Conservation (phyloP, 2,797 vertebrate genomes). For the Rhyacichthys aspro region DNA sequence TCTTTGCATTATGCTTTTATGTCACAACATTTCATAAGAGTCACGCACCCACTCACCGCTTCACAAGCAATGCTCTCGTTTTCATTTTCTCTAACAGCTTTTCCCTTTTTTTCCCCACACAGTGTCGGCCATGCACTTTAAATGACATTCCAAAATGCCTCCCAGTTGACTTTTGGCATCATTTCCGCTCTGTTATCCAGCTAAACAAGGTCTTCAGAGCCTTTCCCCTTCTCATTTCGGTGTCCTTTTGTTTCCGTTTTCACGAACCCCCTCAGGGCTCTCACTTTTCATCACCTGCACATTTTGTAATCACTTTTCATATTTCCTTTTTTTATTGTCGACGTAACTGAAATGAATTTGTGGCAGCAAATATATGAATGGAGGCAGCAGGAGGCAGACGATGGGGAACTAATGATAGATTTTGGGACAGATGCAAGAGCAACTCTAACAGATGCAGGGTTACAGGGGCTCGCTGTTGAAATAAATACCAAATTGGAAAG, state of each 20-base stretch:
- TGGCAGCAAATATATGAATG: slow-evolving; percentile 21
- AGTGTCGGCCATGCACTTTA: slow-evolving; percentile 13
- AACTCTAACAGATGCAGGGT: slow-evolving; percentile 48
- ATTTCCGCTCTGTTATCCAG: slow-evolving; percentile 36
- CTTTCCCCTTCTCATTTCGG: slow-evolving; percentile 20
- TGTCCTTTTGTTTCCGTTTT: slow-evolving; percentile 27
- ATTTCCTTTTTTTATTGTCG: slow-evolving; percentile 17
- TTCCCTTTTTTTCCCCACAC: neutral
- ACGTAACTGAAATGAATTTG: slow-evolving; percentile 46
- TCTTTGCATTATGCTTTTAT: slow-evolving; percentile 9
- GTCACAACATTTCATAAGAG: slow-evolving; percentile 14
- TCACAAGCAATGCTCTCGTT: slow-evolving; percentile 8
- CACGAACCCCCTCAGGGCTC: slow-evolving; percentile 12
- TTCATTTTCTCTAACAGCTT: neutral
- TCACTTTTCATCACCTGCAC: slow-evolving; percentile 27
- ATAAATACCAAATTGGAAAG: slow-evolving; percentile 50
- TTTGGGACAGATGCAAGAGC: slow-evolving; percentile 55
- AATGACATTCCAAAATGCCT: slow-evolving; percentile 37
- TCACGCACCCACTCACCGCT: slow-evolving; percentile 5
- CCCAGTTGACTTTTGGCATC: slow-evolving; percentile 47
- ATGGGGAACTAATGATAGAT: slow-evolving; percentile 59
- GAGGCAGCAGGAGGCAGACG: slow-evolving; percentile 29
- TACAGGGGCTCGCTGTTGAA: slow-evolving; percentile 33
- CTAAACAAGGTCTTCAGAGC: slow-evolving; percentile 35
- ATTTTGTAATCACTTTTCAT: slow-evolving; percentile 29